Evolutionary conservation across 2,113 vertebrate genomes (phyloP), one percentile per base, ranked within the genome.

Genomic region (Tragelaphus scriptus): DNA sequence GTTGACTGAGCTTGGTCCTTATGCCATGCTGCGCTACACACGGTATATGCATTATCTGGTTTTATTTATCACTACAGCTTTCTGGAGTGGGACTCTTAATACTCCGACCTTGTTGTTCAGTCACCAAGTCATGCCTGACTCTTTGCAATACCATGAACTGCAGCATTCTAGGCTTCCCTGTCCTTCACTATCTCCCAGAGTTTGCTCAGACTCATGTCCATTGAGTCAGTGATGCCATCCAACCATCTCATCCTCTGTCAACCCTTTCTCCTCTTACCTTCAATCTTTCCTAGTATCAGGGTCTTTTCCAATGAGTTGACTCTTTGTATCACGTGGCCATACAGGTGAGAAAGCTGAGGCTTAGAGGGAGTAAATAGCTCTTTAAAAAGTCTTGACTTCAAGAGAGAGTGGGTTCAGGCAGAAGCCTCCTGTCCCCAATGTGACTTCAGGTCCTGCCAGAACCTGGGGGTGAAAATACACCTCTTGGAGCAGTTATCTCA

Each of bases 31-130:
- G 30, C 2, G 14, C n/a, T 51, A 10, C 36, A 55, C 5, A 8
- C 2, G 2, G 1, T 61, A 3, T 14, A 2, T 44, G 14, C 19
- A 11, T 71, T 53, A 36, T 49, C 15, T 44, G 49, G 53, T 51
- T 85, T 80, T 28, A n/a, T 9, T 65, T 85, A 59, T 32, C 58
- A 55, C 15, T 40, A 9, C 14, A 61, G 32, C 53, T 68, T 32
- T 0, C 3, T 36, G 13, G 26, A 15, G 3, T 30, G n/a, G 36
- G 1, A 21, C 9, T 71, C 19, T 58, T 28, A 26, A 21, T 13
- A 32, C 26, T 21, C 10, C 30, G 53, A 87, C n/a, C 44, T 91
- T n/a, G 30, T 13, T 13, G 26, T 65, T n/a, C 30, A 44, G 23
- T 77, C 36, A 77, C 12, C 40, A 26, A 75, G 36, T 44, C 36